phyloP scores from a whole-genome alignment of 2,888 invertebrate species.

The Epinotia demarniana region DNA sequence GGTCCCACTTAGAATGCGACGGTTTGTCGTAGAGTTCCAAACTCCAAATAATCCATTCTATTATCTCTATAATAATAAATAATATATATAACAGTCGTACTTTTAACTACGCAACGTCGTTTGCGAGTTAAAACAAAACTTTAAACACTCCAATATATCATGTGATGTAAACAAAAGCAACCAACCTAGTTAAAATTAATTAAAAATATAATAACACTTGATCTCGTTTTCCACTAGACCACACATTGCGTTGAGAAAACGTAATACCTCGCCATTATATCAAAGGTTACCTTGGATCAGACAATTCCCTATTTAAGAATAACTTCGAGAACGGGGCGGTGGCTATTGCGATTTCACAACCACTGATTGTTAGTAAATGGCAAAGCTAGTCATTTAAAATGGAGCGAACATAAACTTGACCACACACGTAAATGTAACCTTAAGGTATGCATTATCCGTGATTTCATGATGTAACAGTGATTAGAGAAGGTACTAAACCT shows the following conservation, averaged over 20 bases:
- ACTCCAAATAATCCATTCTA: neutral
- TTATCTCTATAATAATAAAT: neutral
- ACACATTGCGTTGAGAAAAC: constrained; percentile 32
- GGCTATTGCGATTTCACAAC: constrained; percentile 62
- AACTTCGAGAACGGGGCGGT: constrained; percentile 58
- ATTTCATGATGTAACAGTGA: constrained; percentile 23
- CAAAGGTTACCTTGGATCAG: constrained; percentile 36
- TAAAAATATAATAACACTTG: constrained; percentile 34
- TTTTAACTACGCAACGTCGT: neutral
- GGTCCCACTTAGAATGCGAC: constrained; percentile 22
- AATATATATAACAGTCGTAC: neutral
- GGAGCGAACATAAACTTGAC: constrained; percentile 29
- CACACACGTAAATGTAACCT: constrained; percentile 33
- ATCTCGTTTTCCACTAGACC: constrained; percentile 23
- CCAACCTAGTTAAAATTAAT: constrained; percentile 19
- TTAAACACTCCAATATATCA: constrained; percentile 8
- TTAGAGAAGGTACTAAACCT: constrained; percentile 32
- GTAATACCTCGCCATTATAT: constrained; percentile 35
- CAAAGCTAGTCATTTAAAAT: constrained; percentile 52
- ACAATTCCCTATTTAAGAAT: constrained; percentile 47
- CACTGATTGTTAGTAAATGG: constrained; percentile 63
- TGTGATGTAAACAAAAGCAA: neutral
- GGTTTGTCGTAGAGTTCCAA: constrained; percentile 16
- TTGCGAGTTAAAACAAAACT: constrained; percentile 1
- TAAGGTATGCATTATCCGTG: constrained; percentile 22